phyloP scores from a whole-genome alignment of 2,888 invertebrate genomes.

The Melinaea marsaeus region DNA sequence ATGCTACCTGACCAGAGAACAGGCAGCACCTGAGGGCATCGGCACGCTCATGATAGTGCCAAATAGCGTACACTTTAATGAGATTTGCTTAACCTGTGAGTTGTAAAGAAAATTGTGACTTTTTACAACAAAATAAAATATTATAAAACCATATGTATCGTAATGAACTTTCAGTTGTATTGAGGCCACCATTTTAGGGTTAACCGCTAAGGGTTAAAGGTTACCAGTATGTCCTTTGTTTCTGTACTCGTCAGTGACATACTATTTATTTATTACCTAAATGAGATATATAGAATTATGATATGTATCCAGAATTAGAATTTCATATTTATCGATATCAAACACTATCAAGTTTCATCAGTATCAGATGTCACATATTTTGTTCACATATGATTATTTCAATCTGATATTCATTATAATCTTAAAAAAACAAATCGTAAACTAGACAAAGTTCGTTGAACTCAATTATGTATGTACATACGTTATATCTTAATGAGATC shows the following conservation, averaged over 20 bases:
- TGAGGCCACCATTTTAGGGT: too few species aligned
- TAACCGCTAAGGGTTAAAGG: too few species aligned
- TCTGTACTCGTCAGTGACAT: too few species aligned
- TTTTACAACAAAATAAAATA: background rate
- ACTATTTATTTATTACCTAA: too few species aligned
- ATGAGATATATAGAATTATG: too few species aligned
- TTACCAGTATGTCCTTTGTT: too few species aligned
- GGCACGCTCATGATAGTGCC: slow-evolving; percentile 93
- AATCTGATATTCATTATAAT: too few species aligned
- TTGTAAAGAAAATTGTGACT: slow-evolving; percentile 34
- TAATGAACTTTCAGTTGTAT: too few species aligned
- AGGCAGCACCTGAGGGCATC: slow-evolving; percentile 91
- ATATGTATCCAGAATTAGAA: too few species aligned
- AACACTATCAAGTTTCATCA: slow-evolving; percentile 17
- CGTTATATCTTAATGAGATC: too few species aligned
- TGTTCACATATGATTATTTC: slow-evolving; percentile 1
- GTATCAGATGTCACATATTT: slow-evolving; percentile 13
- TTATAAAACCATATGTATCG: background rate
- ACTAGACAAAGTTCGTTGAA: too few species aligned
- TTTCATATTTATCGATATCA: background rate
- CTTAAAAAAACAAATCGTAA: too few species aligned
- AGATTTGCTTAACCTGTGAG: slow-evolving; percentile 93
- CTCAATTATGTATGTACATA: background rate
- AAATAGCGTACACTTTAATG: slow-evolving; percentile 93
- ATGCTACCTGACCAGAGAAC: slow-evolving; percentile 90